Conservation (phyloP, 1,140 invertebrate species). For the Heliconius hermathena region DNA sequence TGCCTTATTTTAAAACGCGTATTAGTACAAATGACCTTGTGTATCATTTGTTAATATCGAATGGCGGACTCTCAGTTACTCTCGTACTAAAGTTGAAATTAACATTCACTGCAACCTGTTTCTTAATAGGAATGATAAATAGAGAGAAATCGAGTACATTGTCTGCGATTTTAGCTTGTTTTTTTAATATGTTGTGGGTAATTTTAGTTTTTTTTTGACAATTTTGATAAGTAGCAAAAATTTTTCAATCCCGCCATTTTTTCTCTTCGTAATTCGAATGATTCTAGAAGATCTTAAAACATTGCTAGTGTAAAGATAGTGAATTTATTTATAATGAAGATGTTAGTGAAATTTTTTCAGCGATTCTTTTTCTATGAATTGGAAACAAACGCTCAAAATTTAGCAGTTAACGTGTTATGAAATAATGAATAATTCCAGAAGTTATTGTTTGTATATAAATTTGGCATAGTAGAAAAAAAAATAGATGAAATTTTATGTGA, state of each 20-base stretch:
- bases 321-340: conserved; percentile 24
- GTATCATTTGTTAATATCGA: neutral
- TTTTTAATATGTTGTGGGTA: conserved; percentile 1
- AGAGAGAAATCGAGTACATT: neutral
- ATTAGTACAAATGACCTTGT: conserved; percentile 8
- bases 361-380: conserved; percentile 25
- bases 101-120: neutral
- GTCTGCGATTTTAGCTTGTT: neutral
- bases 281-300: neutral
- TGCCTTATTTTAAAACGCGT: conserved; percentile 24
- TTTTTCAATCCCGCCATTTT: conserved; percentile 5
- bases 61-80: neutral
- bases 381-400: conserved; percentile 41
- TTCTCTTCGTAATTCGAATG: conserved; percentile 4
- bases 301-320: conserved; percentile 10
- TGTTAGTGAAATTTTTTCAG: conserved; percentile 29
- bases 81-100: neutral
- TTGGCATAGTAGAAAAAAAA: conserved; percentile 20
- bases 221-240: neutral
- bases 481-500: neutral
- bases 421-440: conserved; percentile 16
- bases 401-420: conserved; percentile 22
- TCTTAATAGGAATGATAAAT: neutral
- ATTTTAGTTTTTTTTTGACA: neutral
- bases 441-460: conserved; percentile 29